These are phyloP conservation scores for Malurus melanocephalus DNA, from an alignment of 2,113 vertebrate species.

Conservation along the genomic window DNA sequence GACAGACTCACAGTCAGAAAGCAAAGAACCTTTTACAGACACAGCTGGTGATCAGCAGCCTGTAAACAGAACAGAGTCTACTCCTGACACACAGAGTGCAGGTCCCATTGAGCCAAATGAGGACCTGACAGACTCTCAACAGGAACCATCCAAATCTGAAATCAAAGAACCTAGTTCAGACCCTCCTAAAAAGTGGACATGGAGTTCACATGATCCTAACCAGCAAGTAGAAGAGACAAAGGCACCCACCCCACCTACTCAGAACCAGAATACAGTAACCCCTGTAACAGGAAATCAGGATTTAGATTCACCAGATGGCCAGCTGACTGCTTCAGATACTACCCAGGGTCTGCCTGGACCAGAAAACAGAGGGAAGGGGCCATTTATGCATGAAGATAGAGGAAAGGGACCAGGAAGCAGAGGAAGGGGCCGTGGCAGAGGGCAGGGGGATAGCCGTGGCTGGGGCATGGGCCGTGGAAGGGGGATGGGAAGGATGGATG, in stretches of 20 bases:
- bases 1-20: conserved; percentile 69
- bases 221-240: conserved; percentile 72
- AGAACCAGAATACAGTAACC: conserved; percentile 45
- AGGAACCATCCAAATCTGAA: conserved; percentile 70
- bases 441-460: conserved; percentile 66
- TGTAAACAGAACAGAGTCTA: conserved; percentile 59
- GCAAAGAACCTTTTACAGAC: conserved; percentile 72
- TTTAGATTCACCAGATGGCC: conserved; percentile 58
- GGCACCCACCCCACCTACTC: conserved; percentile 43
- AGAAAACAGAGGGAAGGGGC: conserved; percentile 62
- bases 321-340: conserved; percentile 65
- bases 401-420: conserved; percentile 62
- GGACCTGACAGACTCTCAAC: conserved; percentile 62
- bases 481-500: conserved; percentile 67
- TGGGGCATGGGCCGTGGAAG: conserved; percentile 63
- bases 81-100: conserved; percentile 55
- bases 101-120: conserved; percentile 59
- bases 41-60: conserved; percentile 58
- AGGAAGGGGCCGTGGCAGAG: conserved; percentile 71
- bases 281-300: conserved; percentile 61
- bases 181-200: conserved; percentile 71
- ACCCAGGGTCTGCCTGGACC: conserved; percentile 45
- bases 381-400: conserved; percentile 64
- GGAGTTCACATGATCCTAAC: conserved; percentile 71
- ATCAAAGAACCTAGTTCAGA: conserved; percentile 64